Conservation (phyloP, 2,888 invertebrate genomes). For the Masnerella sp. region DNA sequence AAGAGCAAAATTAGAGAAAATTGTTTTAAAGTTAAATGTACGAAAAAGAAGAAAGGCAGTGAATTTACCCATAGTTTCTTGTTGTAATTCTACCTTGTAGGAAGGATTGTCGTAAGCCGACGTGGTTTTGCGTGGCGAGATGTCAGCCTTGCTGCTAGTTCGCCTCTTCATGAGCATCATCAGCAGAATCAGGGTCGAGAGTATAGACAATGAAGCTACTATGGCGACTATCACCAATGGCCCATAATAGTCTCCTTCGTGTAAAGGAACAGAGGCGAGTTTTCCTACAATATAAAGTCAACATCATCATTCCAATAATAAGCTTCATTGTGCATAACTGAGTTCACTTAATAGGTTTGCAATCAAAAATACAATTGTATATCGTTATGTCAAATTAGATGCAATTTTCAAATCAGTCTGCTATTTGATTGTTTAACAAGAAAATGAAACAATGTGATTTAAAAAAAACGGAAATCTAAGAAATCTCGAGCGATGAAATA, state of each 20-base stretch:
- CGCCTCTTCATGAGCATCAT: constrained; percentile 88
- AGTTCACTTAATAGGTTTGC: no score
- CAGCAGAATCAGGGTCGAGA: constrained; percentile 88
- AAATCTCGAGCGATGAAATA: no score
- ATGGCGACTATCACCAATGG: constrained; percentile 93
- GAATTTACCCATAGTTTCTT: constrained; percentile 92
- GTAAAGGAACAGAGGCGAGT: constrained; percentile 79
- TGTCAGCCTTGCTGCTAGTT: constrained; percentile 84
- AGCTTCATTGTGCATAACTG: no score
- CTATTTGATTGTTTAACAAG: no score
- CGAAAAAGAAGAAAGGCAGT: constrained; percentile 63
- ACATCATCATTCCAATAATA: no score
- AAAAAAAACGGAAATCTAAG: no score
- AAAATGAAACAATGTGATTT: no score
- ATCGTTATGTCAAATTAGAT: no score
- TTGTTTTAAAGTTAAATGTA: no score
- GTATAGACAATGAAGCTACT: constrained; percentile 89
- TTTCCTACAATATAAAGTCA: constrained; percentile 77
- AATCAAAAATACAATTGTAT: no score
- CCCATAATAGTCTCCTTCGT: constrained; percentile 89
- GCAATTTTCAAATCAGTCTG: no score
- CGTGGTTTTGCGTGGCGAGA: constrained; percentile 89
- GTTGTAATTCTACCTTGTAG: constrained; percentile 95
- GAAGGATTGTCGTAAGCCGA: constrained; percentile 96
- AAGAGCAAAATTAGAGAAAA: no score